These are phyloP conservation scores for Orchestes rusci DNA, from an alignment of 2,888 invertebrate genomes.

Conservation along the genomic window DNA sequence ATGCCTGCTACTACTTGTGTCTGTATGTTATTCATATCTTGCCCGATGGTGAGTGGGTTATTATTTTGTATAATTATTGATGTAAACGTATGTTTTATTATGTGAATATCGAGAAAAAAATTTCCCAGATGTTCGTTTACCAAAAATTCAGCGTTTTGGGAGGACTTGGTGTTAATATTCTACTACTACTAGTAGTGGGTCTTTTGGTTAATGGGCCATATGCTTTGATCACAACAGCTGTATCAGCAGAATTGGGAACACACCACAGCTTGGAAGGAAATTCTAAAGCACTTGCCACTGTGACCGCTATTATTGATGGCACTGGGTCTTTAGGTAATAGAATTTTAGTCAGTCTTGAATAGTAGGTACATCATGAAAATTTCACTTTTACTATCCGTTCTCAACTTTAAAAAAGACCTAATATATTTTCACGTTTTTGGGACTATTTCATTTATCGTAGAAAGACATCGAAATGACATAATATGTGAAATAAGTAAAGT, in stretches of 20 bases:
- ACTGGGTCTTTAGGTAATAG: constrained; percentile 76
- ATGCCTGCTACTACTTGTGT: constrained; percentile 86
- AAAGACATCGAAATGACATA: too few relatives aligned
- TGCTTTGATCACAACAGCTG: constrained; percentile 92
- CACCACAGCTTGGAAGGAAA: constrained; percentile 75
- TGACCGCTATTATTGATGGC: constrained; percentile 96
- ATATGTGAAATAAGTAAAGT: background rate
- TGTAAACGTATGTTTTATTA: constrained; percentile 7
- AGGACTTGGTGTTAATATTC: constrained; percentile 55
- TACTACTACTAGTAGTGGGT: constrained; percentile 67
- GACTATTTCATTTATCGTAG: too few relatives aligned
- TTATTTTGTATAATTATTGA: background rate
- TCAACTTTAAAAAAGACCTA: background rate
- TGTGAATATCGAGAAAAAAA: too few relatives aligned
- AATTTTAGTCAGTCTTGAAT: background rate
- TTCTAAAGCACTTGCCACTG: constrained; percentile 86
- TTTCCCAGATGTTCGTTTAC: constrained; percentile 69
- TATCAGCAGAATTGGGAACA: constrained; percentile 89
- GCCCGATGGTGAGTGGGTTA: constrained; percentile 63
- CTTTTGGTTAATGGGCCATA: constrained; percentile 92
- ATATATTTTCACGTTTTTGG: background rate
- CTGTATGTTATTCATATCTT: constrained; percentile 69
- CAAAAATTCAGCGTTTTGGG: constrained; percentile 56
- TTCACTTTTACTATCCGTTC: background rate
- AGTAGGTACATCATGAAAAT: background rate